Base-by-base conservation (phyloP, 2,888 invertebrate genomes). In the Drosophila greeni region DNA sequence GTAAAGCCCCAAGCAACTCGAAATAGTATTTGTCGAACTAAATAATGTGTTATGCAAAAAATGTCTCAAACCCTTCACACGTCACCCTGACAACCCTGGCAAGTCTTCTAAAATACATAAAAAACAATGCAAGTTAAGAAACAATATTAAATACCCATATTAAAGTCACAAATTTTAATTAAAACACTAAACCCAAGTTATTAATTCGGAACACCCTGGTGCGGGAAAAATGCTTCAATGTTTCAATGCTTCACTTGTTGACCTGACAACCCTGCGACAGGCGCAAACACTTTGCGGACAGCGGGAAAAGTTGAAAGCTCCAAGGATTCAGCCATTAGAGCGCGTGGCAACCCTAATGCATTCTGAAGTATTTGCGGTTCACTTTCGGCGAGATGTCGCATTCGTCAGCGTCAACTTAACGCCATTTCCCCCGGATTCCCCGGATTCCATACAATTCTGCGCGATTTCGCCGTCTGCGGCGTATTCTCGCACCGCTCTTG, bases 401-500 rank as follows among this genome's bases (percentile, higher is more conserved):
- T 82, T 79, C 68, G 83, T 82, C 78, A 82, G 64, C 80, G 80
- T 77, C 84, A 73, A 75, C 82, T 81, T 81, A 81, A 72, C 62
- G 56, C 68, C 61, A 56, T 64, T 64, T 36, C 6, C 43, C 43
- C 59, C 59, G 24, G 18, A 65, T 66, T 65, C 34, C n/a, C 42
- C 45, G 40, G 34, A 36, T 51, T 26, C 39, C 18, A 18, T 12
- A 18, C 29, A 18, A 47, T 45, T 45, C 45, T 18, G 5, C 18
- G 40, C 18, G 29, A n/a, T 16, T 48, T 36, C 40, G 23, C 14
- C 33, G 48, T 39, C 58, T 62, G 42, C n/a, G 11, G 42, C 42
- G 39, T 53, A 61, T 60, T 24, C 53, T 40, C 20, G 26, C 3
- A 20, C 37, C 14, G 52, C 16, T 40, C 33, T 18, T 23, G 24